phyloP scores from a whole-genome alignment of 2,113 vertebrate genomes.

The Psammodynastes pulverulentus region DNA sequence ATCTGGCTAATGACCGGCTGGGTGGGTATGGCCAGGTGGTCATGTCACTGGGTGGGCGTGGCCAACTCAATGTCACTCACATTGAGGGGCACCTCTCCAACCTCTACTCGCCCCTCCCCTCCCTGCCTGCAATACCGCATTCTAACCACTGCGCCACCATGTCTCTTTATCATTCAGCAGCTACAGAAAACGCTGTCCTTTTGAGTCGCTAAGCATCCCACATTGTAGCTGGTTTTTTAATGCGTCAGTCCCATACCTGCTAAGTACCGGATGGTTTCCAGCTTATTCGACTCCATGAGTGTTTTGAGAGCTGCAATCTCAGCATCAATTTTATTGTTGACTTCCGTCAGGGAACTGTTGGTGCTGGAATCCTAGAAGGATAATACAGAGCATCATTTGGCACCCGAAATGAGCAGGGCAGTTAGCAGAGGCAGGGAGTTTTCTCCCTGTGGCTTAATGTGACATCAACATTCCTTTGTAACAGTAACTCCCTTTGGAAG shows the following conservation, averaged over 20 bases:
- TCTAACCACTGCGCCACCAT: no score
- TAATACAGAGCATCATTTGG: neutral
- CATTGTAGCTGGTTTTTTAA: neutral
- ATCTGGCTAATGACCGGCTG: no score
- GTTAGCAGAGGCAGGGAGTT: neutral
- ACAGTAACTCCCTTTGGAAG: neutral
- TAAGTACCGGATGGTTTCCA: conserved; percentile 86
- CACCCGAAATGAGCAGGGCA: neutral
- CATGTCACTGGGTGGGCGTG: no score
- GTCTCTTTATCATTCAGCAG: neutral
- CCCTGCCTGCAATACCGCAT: no score
- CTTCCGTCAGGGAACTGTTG: conserved; percentile 83
- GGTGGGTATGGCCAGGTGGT: no score
- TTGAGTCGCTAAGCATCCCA: neutral
- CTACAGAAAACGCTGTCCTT: neutral
- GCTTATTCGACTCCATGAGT: conserved; percentile 91
- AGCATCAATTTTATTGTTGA: conserved; percentile 90
- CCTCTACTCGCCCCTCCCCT: no score
- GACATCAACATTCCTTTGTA: neutral
- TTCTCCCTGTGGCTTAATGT: neutral
- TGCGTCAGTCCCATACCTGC: conserved; percentile 73
- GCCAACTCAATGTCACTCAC: no score
- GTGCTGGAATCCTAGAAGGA: conserved; percentile 81
- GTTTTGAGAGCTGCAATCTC: conserved; percentile 95
- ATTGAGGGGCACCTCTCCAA: no score